phyloP scores from a whole-genome alignment of 2,113 vertebrate genomes.

The Oryzias curvinotus region DNA sequence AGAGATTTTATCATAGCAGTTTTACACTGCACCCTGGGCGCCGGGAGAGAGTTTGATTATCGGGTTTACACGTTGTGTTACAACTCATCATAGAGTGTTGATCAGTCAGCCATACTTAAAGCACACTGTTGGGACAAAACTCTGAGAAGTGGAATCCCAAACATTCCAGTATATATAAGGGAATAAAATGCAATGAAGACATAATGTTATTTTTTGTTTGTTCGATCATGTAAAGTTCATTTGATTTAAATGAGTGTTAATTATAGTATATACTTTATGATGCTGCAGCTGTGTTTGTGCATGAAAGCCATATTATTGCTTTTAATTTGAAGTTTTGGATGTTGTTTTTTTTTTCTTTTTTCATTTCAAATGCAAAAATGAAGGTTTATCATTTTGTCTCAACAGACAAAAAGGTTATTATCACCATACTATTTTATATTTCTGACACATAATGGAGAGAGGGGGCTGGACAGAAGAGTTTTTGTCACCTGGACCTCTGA shows the following conservation, averaged over 20 bases:
- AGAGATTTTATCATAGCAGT: conserved; percentile 68
- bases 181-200: conserved; percentile 65
- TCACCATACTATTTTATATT: conserved; percentile 2
- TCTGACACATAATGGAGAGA: conserved; percentile 41
- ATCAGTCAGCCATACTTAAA: conserved; percentile 71
- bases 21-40: conserved; percentile 48
- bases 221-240: conserved; percentile 34
- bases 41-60: conserved; percentile 39
- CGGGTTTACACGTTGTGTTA: conserved; percentile 62
- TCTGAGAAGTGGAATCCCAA: conserved; percentile 60
- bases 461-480: conserved; percentile 36
- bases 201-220: conserved; percentile 47
- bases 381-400: conserved; percentile 21
- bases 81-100: conserved; percentile 41
- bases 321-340: conserved; percentile 27
- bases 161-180: conserved; percentile 72
- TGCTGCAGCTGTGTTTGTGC: conserved; percentile 60
- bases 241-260: conserved; percentile 58
- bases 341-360: conserved; percentile 14
- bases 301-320: conserved; percentile 72
- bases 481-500: conserved; percentile 52
- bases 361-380: conserved; percentile 27
- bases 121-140: conserved; percentile 70
- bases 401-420: conserved; percentile 11
- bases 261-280: conserved; percentile 60